phyloP scores from a whole-genome alignment of 2,888 invertebrate genomes.

The Torymus texanus region DNA sequence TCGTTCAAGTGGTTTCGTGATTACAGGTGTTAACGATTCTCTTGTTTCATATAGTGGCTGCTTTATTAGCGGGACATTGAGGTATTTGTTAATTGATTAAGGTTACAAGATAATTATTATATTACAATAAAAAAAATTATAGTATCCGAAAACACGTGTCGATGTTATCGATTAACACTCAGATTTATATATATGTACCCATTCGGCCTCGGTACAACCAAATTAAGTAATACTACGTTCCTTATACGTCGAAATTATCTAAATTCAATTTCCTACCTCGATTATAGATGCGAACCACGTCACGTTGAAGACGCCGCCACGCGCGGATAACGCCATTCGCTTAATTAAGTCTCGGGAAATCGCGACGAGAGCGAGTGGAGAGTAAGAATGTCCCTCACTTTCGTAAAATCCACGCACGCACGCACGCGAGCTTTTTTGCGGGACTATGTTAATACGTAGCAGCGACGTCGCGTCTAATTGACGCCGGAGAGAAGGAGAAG shows the following conservation, averaged over 20 bases:
- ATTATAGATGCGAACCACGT: constrained; percentile 40
- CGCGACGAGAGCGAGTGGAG: background rate
- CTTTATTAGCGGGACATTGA: too few relatives aligned
- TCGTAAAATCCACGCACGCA: constrained; percentile 14
- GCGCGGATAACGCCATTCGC: constrained; percentile 9
- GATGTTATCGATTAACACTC: too few relatives aligned
- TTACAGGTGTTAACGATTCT: too few relatives aligned
- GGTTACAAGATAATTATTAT: too few relatives aligned
- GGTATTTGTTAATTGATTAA: too few relatives aligned
- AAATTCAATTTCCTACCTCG: constrained; percentile 28
- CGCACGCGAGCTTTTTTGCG: constrained; percentile 20
- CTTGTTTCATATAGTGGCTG: too few relatives aligned
- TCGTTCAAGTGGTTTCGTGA: too few relatives aligned
- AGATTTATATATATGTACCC: too few relatives aligned
- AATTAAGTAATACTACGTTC: too few relatives aligned
- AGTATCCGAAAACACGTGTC: too few relatives aligned
- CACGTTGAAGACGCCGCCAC: constrained; percentile 31
- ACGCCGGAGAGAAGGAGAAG: background rate
- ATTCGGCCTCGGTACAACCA: too few relatives aligned
- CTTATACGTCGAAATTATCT: constrained; percentile 25
- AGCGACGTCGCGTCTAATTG: constrained; percentile 33
- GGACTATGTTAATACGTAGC: constrained; percentile 38
- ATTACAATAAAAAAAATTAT: too few relatives aligned
- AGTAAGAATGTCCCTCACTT: constrained; percentile 26
- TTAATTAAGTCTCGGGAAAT: constrained; percentile 37